A percentile compares a stretch with the other conserved stretches of the same genome.
These are phyloP conservation scores for Phodopus roborovskii DNA, from an alignment of 2,113 vertebrate genomes.

Conservation along the genomic window DNA sequence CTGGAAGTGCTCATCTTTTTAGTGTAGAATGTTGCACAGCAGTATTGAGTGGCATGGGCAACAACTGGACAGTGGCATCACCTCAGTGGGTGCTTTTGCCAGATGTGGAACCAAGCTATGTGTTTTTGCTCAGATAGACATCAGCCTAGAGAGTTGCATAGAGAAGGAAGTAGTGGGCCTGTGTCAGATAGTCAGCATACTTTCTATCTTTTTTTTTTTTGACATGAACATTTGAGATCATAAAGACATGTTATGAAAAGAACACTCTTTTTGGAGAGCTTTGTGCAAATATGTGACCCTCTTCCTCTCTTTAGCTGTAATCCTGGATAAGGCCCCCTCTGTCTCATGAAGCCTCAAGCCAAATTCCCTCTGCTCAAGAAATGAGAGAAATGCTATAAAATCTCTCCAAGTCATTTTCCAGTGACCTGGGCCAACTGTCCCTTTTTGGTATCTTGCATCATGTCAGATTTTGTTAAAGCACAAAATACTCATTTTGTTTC, in stretches of 20 bases:
- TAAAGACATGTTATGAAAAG: neutral
- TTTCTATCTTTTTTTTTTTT: neutral
- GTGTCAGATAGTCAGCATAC: neutral
- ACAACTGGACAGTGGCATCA: neutral
- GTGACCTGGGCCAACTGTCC: neutral
- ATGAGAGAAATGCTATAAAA: constrained; percentile 36
- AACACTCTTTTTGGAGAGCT: neutral
- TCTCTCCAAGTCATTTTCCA: constrained; percentile 18
- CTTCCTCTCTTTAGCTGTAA: neutral
- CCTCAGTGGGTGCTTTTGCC: neutral
- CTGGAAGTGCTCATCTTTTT: neutral
- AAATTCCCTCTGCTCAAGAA: constrained; percentile 56
- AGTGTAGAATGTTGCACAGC: neutral
- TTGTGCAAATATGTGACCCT: neutral
- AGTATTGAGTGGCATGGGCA: neutral
- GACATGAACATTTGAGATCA: neutral
- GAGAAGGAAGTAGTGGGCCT: neutral
- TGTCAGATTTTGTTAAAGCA: neutral
- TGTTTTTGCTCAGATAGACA: neutral
- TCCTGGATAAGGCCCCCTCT: neutral
- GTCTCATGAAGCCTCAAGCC: constrained; percentile 11
- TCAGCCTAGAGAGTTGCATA: too few species aligned
- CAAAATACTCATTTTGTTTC: neutral
- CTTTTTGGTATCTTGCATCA: constrained; percentile 6
- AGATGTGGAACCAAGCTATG: too few species aligned